A percentile compares a stretch with the other conserved stretches of the same genome.
Evolutionary conservation across 2,113 vertebrate genomes (phyloP).

Genomic region (Upupa epops): DNA sequence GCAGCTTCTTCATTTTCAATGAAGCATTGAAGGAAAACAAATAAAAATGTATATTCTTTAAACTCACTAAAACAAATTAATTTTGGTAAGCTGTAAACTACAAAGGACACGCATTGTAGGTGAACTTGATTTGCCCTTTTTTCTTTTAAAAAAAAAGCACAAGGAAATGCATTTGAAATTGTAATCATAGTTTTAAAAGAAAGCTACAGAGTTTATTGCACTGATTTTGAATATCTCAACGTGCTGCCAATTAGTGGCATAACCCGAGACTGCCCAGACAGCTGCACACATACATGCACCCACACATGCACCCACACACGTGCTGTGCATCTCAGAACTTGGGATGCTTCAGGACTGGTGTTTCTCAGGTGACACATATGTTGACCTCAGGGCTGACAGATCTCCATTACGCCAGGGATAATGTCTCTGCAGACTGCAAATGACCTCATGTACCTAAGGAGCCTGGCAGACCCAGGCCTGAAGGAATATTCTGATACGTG

Average conservation of each 20-base stretch:
- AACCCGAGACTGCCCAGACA: neutral
- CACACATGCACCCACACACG: fast-evolving
- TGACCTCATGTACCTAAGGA: fast-evolving
- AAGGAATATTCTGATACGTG: neutral
- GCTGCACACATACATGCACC: neutral
- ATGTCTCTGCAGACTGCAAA: neutral
- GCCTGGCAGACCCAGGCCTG: neutral
- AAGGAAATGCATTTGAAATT: neutral
- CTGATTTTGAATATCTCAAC: neutral
- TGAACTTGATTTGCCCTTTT: neutral
- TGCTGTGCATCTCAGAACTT: fast-evolving
- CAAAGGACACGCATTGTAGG: neutral
- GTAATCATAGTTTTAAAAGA: neutral
- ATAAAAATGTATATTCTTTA: slow-evolving; percentile 14
- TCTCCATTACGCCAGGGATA: neutral
- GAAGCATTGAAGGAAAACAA: slow-evolving; percentile 27
- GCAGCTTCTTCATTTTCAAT: neutral
- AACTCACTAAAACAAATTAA: slow-evolving; percentile 28
- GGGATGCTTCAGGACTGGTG: neutral
- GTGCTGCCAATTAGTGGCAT: neutral
- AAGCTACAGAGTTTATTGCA: neutral
- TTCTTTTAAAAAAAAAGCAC: neutral
- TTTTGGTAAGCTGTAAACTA: slow-evolving; percentile 5
- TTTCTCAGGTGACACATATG: fast-evolving
- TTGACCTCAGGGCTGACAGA: neutral